Percentiles rank a stretch among this genome's conserved stretches.
These are phyloP conservation scores for Gorsachius magnificus DNA, from an alignment of 2,797 vertebrate species.

Conservation along the genomic window DNA sequence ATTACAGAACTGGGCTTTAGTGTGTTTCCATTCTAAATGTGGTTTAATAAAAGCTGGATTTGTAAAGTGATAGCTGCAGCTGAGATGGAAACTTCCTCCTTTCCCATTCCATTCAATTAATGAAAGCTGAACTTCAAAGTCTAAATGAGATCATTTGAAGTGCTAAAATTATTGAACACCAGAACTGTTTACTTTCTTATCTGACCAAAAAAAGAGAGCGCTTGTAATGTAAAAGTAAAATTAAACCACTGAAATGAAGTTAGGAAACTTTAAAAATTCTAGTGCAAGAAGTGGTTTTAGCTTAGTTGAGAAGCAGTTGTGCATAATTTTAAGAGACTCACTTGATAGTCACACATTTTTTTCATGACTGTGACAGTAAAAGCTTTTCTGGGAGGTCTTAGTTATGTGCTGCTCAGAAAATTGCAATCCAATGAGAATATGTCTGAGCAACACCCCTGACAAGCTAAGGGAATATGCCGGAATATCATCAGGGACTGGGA, in stretches of 20 bases:
- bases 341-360: neutral
- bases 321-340: neutral
- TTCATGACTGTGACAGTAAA: neutral
- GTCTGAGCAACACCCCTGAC: neutral
- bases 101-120: conserved; percentile 46
- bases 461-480: neutral
- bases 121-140: conserved; percentile 61
- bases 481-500: neutral
- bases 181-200: conserved; percentile 13
- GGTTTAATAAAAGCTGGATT: neutral
- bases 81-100: neutral
- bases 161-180: conserved; percentile 65
- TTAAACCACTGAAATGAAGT: neutral
- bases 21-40: neutral
- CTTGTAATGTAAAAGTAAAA: neutral
- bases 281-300: neutral
- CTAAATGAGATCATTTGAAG: conserved; percentile 60
- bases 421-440: neutral
- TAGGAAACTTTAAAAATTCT: neutral
- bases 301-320: neutral
- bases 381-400: neutral
- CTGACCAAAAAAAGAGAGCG: neutral
- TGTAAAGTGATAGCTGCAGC: neutral
- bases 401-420: neutral
- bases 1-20: neutral